A percentile compares a stretch with the other conserved stretches of the same genome.
These are phyloP conservation scores for Albula goreensis DNA, from an alignment of 2,113 vertebrate genomes.

Conservation along the genomic window DNA sequence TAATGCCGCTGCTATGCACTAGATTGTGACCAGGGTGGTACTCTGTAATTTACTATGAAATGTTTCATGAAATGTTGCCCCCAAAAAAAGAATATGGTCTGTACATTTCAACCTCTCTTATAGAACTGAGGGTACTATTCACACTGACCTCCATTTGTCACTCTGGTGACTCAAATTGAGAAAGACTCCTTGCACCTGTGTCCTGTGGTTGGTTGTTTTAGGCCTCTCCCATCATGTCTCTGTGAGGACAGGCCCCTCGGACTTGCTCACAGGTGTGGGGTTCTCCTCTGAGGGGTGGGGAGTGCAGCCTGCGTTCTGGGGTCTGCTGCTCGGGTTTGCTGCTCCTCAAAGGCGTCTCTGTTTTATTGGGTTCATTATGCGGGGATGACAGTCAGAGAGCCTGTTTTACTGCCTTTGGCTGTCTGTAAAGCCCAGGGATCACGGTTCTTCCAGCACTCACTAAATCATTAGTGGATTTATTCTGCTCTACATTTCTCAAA, in stretches of 20 bases:
- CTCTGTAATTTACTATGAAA: too few species aligned
- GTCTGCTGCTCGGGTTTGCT: slow-evolving; percentile 60
- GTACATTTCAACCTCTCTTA: neutral
- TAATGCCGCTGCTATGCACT: neutral
- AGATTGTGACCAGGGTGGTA: neutral
- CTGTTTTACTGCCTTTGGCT: slow-evolving; percentile 76
- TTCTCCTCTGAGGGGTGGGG: slow-evolving; percentile 66
- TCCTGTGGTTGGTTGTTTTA: neutral
- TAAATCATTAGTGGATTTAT: slow-evolving; percentile 56
- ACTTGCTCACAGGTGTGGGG: slow-evolving; percentile 45
- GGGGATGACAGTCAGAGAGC: slow-evolving; percentile 65
- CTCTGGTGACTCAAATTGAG: neutral
- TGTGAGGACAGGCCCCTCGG: neutral
- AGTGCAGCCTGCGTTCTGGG: slow-evolving; percentile 57
- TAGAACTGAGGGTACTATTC: neutral
- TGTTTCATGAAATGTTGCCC: too few species aligned
- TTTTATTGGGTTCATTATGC: slow-evolving; percentile 74
- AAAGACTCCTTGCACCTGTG: neutral
- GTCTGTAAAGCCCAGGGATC: slow-evolving; percentile 70
- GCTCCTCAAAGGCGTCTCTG: slow-evolving; percentile 63
- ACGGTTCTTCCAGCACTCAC: slow-evolving; percentile 58
- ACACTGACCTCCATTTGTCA: neutral
- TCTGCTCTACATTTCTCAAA: slow-evolving; percentile 32
- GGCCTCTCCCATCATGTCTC: neutral
- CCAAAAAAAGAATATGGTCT: too few species aligned